Evolutionary conservation across 2,797 vertebrate genomes (phyloP).

Genomic region (Lacerta viridis): DNA sequence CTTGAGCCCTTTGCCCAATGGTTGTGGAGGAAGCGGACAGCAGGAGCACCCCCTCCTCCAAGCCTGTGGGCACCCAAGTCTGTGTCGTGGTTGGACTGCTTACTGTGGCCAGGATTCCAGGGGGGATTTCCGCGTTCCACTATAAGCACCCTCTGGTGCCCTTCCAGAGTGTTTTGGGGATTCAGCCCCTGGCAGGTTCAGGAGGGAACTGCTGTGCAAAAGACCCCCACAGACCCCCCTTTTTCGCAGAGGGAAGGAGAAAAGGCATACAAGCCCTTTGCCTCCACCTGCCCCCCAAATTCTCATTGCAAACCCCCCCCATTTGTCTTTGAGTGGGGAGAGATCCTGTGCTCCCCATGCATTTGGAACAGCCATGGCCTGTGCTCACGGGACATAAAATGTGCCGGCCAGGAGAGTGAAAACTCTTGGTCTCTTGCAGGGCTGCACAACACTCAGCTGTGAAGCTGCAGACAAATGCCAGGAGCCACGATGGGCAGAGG

Average conservation of each 20-base stretch:
- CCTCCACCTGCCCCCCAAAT: neutral
- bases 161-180: neutral
- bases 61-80: too few relatives aligned
- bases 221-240: too few relatives aligned
- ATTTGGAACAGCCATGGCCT: too few relatives aligned
- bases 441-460: slow-evolving; percentile 78
- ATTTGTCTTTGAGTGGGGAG: too few relatives aligned
- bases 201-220: neutral
- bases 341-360: fast-evolving
- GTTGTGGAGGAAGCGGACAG: neutral
- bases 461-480: slow-evolving; percentile 65
- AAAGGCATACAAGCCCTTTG: too few relatives aligned
- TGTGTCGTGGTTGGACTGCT: neutral
- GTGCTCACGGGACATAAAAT: neutral
- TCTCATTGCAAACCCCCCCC: too few relatives aligned
- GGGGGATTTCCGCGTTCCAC: neutral
- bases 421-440: slow-evolving; percentile 64
- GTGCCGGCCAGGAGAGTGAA: too few relatives aligned
- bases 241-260: too few relatives aligned
- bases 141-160: neutral
- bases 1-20: neutral
- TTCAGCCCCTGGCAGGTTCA: too few relatives aligned
- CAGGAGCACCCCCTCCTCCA: too few relatives aligned
- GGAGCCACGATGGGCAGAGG: slow-evolving; percentile 63
- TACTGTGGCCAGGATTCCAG: neutral